Conservation (phyloP, 2,888 invertebrate species). For the Tigriopus californicus region DNA sequence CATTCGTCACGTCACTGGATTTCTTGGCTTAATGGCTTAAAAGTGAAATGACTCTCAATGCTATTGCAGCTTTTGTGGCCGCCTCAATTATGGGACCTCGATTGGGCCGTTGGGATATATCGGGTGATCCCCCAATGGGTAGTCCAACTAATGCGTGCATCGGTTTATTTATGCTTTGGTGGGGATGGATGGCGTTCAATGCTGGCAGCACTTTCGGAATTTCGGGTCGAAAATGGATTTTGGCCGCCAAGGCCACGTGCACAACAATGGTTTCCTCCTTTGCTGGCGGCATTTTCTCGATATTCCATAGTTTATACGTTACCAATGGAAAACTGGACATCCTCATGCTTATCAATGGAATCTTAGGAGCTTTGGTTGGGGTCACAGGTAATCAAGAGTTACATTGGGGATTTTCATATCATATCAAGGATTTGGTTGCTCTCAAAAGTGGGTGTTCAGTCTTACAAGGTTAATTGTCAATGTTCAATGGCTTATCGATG, state of each 20-base stretch:
- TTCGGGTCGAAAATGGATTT: slow-evolving; percentile 71
- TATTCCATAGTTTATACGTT: slow-evolving; percentile 17
- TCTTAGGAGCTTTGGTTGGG: slow-evolving; percentile 67
- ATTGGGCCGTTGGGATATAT: slow-evolving; percentile 54
- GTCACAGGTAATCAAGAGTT: slow-evolving; percentile 42
- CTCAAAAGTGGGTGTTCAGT: too few relatives aligned
- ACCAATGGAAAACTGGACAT: slow-evolving; percentile 24
- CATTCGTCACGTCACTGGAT: too few relatives aligned
- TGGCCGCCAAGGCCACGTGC: slow-evolving; percentile 69
- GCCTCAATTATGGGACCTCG: slow-evolving; percentile 77
- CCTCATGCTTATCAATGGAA: slow-evolving; percentile 66
- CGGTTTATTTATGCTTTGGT: slow-evolving; percentile 83
- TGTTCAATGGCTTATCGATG: too few relatives aligned
- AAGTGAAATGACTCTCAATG: too few relatives aligned
- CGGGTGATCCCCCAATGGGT: slow-evolving; percentile 55
- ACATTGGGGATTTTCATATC: background rate
- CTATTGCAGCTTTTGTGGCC: slow-evolving; percentile 68
- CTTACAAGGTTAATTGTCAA: too few relatives aligned
- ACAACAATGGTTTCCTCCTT: slow-evolving; percentile 79
- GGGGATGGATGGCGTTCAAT: slow-evolving; percentile 92
- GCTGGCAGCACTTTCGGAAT: slow-evolving; percentile 44
- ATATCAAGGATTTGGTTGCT: too few relatives aligned
- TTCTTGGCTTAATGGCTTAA: too few relatives aligned
- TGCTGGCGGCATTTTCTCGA: slow-evolving; percentile 59
- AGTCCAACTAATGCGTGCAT: slow-evolving; percentile 75